Base-by-base conservation (phyloP, 2,888 invertebrate species). In the Allacma fusca region DNA sequence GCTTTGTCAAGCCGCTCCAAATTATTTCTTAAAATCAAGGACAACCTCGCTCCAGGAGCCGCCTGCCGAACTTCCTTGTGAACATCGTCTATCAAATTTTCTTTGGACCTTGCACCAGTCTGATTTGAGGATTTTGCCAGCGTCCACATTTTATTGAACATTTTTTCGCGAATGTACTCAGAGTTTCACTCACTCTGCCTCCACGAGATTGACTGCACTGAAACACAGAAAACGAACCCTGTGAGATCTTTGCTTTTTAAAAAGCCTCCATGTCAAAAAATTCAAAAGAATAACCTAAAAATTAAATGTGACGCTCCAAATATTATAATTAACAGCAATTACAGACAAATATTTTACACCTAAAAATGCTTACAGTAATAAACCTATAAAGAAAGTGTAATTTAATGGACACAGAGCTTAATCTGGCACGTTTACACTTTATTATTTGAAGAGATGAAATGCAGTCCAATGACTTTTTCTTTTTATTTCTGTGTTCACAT, bases 1-100 rank as follows among this genome's bases (percentile, higher is more conserved):
- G 88, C 89, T 50, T 89, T 89, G 1, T 90, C 88, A 86, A 91
- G 88, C 80, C 89, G 88, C 85, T 91, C 91, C 70, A 91, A 83
- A 79, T 88, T 88, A 83, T 87, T 88, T 80, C 90, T 86, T 28
- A 91, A 85, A 28, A 86, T 85, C 83, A 89, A 89, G 0, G 90
- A 88, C 40, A 93, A 88, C 79, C 91, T 89, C 0, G 92, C 92
- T 44, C 92, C 92, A 0, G 93, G 92, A 44, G 91, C 90, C 78
- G 90, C 90, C 7, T 80, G 70, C 7, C 82, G 83, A 62, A 78
- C 85, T 76, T 82, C 83, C 28, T 62, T 67, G 70, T 78, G 80
- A n/a, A 83, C 34, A 72, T 82, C 82, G 50, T 82, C 82, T 64
- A 82, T 82, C 26, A 83, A 34, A 12, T 80, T 80, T 74, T 83